These are phyloP conservation scores for Ploceus nigricollis DNA, from an alignment of 2,113 vertebrate genomes.

Conservation along the genomic window DNA sequence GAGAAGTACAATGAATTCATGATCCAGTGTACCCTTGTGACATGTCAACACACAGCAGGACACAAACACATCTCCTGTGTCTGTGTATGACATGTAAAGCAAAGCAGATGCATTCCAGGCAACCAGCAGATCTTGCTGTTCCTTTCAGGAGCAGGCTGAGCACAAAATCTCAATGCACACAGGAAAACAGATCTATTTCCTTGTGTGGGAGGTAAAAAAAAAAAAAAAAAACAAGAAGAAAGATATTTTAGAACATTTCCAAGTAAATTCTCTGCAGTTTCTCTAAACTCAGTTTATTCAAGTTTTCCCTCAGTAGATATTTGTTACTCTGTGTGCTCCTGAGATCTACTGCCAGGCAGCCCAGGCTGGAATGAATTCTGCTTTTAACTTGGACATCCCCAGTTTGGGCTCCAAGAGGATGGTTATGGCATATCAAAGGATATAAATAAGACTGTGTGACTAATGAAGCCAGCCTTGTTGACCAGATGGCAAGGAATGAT, in stretches of 20 bases:
- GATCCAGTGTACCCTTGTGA: background rate
- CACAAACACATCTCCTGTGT: background rate
- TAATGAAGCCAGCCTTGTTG: background rate
- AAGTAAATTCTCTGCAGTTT: background rate
- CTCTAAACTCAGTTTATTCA: background rate
- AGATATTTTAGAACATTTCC: background rate
- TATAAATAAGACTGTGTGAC: constrained; percentile 1
- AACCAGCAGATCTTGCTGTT: background rate
- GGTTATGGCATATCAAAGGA: background rate
- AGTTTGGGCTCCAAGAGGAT: background rate
- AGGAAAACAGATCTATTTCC: background rate
- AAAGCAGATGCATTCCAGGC: background rate
- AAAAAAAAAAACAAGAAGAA: no score
- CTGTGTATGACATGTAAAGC: background rate
- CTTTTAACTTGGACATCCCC: background rate
- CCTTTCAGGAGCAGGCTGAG: background rate
- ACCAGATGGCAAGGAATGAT: constrained; percentile 38
- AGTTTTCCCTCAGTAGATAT: background rate
- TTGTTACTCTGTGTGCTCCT: background rate
- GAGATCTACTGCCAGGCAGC: background rate
- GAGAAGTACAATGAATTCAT: background rate
- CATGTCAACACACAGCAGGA: background rate
- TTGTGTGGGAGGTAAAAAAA: rapidly evolving
- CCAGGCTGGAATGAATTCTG: background rate
- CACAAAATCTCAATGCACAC: background rate